Evolutionary conservation across 2,113 vertebrate species (phyloP).

Genomic region (Chitala chitala): DNA sequence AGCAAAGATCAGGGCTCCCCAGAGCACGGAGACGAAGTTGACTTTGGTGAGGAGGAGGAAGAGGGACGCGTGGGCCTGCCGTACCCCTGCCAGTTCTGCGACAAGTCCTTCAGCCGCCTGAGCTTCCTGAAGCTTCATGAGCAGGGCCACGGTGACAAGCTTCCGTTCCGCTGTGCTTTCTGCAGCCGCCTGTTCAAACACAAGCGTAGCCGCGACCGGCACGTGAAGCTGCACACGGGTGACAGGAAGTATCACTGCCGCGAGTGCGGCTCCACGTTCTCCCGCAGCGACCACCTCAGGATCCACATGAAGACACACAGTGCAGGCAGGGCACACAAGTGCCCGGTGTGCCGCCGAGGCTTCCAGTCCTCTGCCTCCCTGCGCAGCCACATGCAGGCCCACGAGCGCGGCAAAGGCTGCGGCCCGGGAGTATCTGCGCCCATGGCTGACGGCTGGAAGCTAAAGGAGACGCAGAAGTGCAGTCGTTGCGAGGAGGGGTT

Average conservation of each 20-base stretch:
- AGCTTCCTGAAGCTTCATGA: slow-evolving; percentile 97
- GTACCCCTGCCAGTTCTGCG: slow-evolving; percentile 95
- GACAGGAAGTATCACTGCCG: slow-evolving; percentile 98
- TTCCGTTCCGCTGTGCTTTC: slow-evolving; percentile 94
- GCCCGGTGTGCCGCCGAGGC: slow-evolving; percentile 91
- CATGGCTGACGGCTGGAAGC: slow-evolving; percentile 88
- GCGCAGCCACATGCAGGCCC: slow-evolving; percentile 97
- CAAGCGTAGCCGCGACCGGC: slow-evolving; percentile 93
- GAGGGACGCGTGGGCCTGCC: slow-evolving; percentile 88
- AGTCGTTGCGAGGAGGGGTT: slow-evolving; percentile 96
- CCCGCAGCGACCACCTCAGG: slow-evolving; percentile 94
- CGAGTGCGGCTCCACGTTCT: slow-evolving; percentile 92
- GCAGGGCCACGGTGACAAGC: slow-evolving; percentile 94
- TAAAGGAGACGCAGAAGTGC: slow-evolving; percentile 95
- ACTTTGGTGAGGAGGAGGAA: slow-evolving; percentile 94
- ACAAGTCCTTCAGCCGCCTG: slow-evolving; percentile 96
- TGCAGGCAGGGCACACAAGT: slow-evolving; percentile 97
- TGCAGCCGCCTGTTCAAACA: slow-evolving; percentile 97
- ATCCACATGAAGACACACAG: slow-evolving; percentile 98
- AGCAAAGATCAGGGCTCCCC: slow-evolving; percentile 98
- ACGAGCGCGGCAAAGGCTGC: slow-evolving; percentile 84
- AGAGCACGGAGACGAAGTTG: slow-evolving; percentile 82
- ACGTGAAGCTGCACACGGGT: slow-evolving; percentile 94
- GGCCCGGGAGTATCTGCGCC: slow-evolving; percentile 71
- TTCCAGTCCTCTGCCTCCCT: slow-evolving; percentile 93